A percentile compares a stretch with the other conserved stretches of the same genome.
Conservation (phyloP, 2,888 invertebrate genomes). For the Coleophora flavipennella region DNA sequence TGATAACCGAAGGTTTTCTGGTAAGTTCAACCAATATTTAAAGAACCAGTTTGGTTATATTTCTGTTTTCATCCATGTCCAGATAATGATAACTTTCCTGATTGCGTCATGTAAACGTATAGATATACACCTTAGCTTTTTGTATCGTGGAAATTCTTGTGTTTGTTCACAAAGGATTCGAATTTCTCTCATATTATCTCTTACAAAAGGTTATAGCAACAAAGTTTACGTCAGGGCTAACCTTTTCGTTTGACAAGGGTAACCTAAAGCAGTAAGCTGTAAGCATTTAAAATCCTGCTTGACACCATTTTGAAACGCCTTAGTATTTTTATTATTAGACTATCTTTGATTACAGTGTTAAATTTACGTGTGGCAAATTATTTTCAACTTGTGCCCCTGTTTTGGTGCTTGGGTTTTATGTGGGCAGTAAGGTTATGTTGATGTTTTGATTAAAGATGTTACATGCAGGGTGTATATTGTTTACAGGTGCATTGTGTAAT, state of each 20-base stretch:
- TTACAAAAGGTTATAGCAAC: conserved; percentile 13
- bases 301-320: conserved; percentile 66
- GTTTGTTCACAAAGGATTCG: conserved; percentile 11
- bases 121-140: conserved; percentile 35
- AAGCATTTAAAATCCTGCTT: conserved; percentile 35
- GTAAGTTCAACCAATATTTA: conserved; percentile 31
- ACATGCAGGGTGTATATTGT: conserved; percentile 16
- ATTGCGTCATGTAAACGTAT: conserved; percentile 68
- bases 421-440: conserved; percentile 62
- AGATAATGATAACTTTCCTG: conserved; percentile 53
- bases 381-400: neutral
- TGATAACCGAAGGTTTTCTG: conserved; percentile 17
- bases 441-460: conserved; percentile 59
- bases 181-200: conserved; percentile 6
- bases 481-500: too few relatives aligned
- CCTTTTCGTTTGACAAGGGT: conserved; percentile 60
- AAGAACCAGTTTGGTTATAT: conserved; percentile 48
- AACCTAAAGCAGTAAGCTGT: too few relatives aligned
- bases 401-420: neutral
- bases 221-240: conserved; percentile 30
- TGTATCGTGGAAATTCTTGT: conserved; percentile 20
- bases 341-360: conserved; percentile 13
- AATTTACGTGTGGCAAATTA: conserved; percentile 1
- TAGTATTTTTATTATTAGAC: conserved; percentile 36
- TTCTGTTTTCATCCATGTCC: conserved; percentile 57